Conservation (phyloP, 2,113 vertebrate genomes). For the Orycteropus afer region DNA sequence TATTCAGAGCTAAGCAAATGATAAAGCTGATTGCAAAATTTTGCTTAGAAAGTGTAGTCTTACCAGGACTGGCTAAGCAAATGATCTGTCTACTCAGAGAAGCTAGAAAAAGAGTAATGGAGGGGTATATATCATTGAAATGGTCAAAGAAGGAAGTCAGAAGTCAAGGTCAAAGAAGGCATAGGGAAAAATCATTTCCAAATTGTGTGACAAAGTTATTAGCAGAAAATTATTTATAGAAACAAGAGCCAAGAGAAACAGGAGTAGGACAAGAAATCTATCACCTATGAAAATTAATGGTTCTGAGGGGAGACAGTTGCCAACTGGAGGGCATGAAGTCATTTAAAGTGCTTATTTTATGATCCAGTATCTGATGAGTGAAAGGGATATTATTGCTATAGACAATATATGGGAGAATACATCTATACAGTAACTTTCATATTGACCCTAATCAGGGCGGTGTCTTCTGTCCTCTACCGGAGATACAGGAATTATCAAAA, state of each 20-base stretch:
- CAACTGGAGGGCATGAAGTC: neutral
- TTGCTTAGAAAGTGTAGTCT: neutral
- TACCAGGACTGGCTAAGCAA: neutral
- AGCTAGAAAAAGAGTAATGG: neutral
- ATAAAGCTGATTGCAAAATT: neutral
- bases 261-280: constrained; percentile 35
- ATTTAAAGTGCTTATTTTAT: constrained; percentile 55
- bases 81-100: neutral
- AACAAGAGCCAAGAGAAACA: constrained; percentile 48
- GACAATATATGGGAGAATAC: neutral
- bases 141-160: constrained; percentile 36
- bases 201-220: constrained; percentile 21
- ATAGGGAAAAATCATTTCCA: constrained; percentile 49
- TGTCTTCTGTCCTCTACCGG: neutral
- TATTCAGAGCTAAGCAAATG: neutral
- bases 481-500: neutral
- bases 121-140: neutral
- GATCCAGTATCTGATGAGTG: constrained; percentile 23
- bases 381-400: neutral
- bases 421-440: constrained; percentile 1
- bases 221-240: constrained; percentile 54
- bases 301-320: constrained; percentile 8
- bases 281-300: neutral
- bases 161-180: constrained; percentile 45
- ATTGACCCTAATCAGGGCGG: constrained; percentile 4